A percentile compares a stretch with the other conserved stretches of the same genome.
phyloP scores from a whole-genome alignment of 1,140 invertebrate species.

The Drosophila persimilis region DNA sequence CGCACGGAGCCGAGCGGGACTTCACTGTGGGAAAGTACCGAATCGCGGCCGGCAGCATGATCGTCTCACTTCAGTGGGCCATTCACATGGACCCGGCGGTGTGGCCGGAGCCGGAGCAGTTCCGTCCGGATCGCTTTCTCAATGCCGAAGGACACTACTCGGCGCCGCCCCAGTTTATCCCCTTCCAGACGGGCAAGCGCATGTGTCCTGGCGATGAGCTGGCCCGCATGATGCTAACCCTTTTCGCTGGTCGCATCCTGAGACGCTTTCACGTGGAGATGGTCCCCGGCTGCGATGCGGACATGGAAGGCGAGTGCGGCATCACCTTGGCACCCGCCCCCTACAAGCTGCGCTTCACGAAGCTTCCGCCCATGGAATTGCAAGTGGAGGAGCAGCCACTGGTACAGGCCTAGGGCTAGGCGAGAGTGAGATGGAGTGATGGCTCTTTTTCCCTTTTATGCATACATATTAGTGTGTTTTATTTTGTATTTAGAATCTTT shows the following conservation, averaged over 20 bases:
- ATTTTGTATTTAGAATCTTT: neutral
- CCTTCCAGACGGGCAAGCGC: constrained; percentile 93
- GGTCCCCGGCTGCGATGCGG: constrained; percentile 25
- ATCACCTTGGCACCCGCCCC: constrained; percentile 88
- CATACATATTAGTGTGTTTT: constrained; percentile 3
- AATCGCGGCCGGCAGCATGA: constrained; percentile 86
- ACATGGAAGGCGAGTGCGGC: constrained; percentile 87
- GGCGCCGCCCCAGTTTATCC: constrained; percentile 89
- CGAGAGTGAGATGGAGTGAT: neutral
- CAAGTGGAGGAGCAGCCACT: neutral
- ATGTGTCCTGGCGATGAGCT: constrained; percentile 94
- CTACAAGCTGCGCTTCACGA: constrained; percentile 72
- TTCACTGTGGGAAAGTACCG: constrained; percentile 85
- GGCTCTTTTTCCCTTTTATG: neutral
- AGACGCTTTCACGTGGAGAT: constrained; percentile 85
- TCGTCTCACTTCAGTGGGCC: constrained; percentile 92
- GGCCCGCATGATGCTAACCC: constrained; percentile 89
- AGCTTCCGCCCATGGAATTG: constrained; percentile 1
- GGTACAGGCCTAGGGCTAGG: neutral
- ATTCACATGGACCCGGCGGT: constrained; percentile 89
- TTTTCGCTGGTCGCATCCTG: constrained; percentile 87
- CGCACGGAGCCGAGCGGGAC: constrained; percentile 89
- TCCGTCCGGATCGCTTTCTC: constrained; percentile 90
- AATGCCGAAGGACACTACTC: constrained; percentile 86
- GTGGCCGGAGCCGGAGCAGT: constrained; percentile 89